Evolutionary conservation across 2,113 vertebrate genomes (phyloP), one percentile per base, ranked within the genome.

Genomic region (Centropus unirufus): DNA sequence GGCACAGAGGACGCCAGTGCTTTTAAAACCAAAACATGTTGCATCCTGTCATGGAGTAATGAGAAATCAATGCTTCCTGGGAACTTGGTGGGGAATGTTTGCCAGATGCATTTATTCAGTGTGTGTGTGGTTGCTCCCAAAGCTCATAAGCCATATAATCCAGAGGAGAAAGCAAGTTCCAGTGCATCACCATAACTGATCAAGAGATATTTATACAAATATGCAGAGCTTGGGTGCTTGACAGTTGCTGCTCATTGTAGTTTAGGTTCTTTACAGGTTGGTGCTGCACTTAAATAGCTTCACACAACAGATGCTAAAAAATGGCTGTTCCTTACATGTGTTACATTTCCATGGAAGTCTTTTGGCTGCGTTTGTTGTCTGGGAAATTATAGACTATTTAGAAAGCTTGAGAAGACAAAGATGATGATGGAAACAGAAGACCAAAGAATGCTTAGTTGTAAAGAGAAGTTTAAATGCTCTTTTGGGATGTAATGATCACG

Each of bases 301-400:
- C 42, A 58, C 0, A 2, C 6, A 18, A 30, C n/a, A 80, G 24
- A 1, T 59, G 12, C 32, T 61, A 55, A 59, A 63, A 59, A 21
- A 24, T 58, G 12, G 32, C 44, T 12, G 26, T 57, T 83, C 29
- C 15, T 69, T 90, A 21, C 1, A 1, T 30, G 2, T 0, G 0
- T 81, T 77, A 1, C 13, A n/a, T 63, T 83, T 80, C 68, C 4
- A 4, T n/a, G 32, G 11, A 24, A 89, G 44, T 40, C 22, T 49
- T 57, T 30, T 72, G 59, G 15, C 64, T 73, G 18, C 39, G 27
- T 70, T 81, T 3, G 0, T 49, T 79, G 23, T 62, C 27, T 87
- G 59, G 54, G 52, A 63, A 23, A 69, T 61, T 26, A 36, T 11
- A 29, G 23, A 14, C 47, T 68, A 6, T 63, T 87, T 70, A 52